Base-by-base conservation (phyloP, 92 coral and sea anemone genomes). In the Porites rus region DNA sequence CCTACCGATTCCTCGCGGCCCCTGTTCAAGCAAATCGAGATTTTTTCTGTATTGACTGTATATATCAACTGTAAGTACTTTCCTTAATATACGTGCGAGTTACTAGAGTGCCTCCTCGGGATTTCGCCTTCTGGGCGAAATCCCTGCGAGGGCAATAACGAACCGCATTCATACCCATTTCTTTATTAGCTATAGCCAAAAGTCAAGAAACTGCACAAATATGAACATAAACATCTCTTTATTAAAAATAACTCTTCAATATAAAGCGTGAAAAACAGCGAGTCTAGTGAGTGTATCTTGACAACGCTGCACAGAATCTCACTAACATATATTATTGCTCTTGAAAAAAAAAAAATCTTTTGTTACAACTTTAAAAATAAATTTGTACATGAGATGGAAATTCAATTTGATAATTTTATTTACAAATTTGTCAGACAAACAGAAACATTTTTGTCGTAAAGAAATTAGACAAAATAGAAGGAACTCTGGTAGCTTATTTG, bases 201-300 rank as follows among this genome's bases (percentile, higher is more conserved):
- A 19, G 10, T 18, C 12, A 67, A 1, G 63, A 53, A 18, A 56
- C 51, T 43, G 58, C n/a, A 38, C 0, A 21, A 38, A 17, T 21
- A 14, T 65, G 19, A 50, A 51, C 28, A 54, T 82, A 69, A 82
- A 82, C 78, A 61, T 46, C 50, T 59, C 78, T 82, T 82, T 82
- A 82, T 58, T 82, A 16, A 61, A 82, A 82, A 82, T 82, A 82
- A 72, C 18, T 69, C 51, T 25, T 68, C 43, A 28, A 64, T 38
- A 50, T 14, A 67, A 67, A 17, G 61, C 71, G 72, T 22, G 59
- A 65, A 63, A 43, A 43, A 6, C 72, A 63, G 21, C 31, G 16
- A 6, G 24, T 78, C 71, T 50, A 10, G 1, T 50, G 46, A 10
- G 19, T 31, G 28, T 25, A 25, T 25, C 28, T n/a, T n/a, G n/a